Conservation (phyloP, 2,113 vertebrate genomes). For the Dryoscopus gambensis region DNA sequence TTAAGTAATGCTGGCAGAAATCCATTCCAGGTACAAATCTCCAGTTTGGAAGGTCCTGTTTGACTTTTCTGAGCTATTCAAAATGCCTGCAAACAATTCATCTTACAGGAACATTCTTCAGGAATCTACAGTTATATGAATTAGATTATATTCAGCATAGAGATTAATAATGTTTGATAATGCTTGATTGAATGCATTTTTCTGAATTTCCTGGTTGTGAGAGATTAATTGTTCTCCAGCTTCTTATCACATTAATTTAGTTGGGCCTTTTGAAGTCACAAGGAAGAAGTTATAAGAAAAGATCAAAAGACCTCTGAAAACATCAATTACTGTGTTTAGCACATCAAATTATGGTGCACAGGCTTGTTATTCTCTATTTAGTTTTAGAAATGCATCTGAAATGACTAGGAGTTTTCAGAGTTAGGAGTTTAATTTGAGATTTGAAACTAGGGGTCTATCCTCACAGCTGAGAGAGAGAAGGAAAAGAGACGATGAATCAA, state of each 20-base stretch:
- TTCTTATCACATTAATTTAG: neutral
- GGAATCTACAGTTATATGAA: neutral
- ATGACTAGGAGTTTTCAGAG: neutral
- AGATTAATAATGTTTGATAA: neutral
- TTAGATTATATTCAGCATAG: neutral
- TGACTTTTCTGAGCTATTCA: neutral
- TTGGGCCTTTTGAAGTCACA: neutral
- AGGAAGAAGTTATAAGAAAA: neutral
- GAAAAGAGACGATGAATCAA: neutral
- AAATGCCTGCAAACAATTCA: neutral
- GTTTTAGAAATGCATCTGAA: neutral
- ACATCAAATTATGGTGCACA: neutral
- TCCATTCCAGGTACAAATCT: neutral
- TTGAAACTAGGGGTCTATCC: neutral
- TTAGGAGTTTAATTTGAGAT: neutral
- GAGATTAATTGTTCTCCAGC: neutral
- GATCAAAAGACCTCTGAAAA: neutral
- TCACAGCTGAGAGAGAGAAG: neutral
- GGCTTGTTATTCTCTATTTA: neutral
- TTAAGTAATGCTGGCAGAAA: neutral
- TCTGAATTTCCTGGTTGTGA: neutral
- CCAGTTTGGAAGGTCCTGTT: neutral
- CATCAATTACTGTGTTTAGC: neutral
- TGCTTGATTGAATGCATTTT: neutral
- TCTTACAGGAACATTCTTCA: neutral